Percentiles rank a stretch among this genome's conserved stretches.
These are phyloP conservation scores for Scolanthus callimorphus DNA, from an alignment of 92 coral and sea anemone species.

Conservation along the genomic window DNA sequence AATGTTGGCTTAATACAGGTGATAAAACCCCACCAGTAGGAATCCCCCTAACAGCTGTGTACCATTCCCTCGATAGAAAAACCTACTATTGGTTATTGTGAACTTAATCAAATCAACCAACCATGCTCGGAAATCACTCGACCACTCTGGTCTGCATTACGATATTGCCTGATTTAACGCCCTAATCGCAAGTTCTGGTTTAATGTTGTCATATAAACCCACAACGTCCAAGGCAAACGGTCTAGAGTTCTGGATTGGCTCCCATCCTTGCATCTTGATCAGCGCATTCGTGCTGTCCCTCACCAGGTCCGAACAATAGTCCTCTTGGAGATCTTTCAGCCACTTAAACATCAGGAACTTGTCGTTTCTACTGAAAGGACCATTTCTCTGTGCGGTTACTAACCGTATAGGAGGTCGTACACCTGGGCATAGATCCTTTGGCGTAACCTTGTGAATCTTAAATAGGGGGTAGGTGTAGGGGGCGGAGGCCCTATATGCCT, in stretches of 20 bases:
- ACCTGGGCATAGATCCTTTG: conserved; percentile 2
- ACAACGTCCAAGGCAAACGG: background rate
- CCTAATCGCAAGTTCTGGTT: background rate
- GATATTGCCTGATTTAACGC: too few species aligned
- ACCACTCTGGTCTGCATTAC: too few species aligned
- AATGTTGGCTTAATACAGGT: background rate
- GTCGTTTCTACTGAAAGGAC: background rate
- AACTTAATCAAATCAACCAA: too few species aligned
- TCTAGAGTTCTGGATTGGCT: conserved; percentile 2
- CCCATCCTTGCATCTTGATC: background rate
- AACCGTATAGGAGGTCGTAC: background rate
- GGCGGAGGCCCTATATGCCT: too few species aligned
- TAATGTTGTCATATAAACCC: conserved; percentile 7
- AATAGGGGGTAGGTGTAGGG: background rate
- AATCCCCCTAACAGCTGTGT: too few species aligned
- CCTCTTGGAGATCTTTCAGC: conserved; percentile 8
- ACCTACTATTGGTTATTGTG: too few species aligned
- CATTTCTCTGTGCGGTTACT: too few species aligned
- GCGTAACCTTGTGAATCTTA: conserved; percentile 5
- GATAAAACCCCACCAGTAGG: too few species aligned
- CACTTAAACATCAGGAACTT: conserved; percentile 4
- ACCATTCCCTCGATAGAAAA: too few species aligned
- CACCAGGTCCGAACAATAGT: conserved; percentile 11
- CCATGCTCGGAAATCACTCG: too few species aligned
- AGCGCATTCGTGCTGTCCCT: conserved; percentile 1